Base-by-base conservation (phyloP, 2,888 invertebrate species). In the Mesoligia furuncula region DNA sequence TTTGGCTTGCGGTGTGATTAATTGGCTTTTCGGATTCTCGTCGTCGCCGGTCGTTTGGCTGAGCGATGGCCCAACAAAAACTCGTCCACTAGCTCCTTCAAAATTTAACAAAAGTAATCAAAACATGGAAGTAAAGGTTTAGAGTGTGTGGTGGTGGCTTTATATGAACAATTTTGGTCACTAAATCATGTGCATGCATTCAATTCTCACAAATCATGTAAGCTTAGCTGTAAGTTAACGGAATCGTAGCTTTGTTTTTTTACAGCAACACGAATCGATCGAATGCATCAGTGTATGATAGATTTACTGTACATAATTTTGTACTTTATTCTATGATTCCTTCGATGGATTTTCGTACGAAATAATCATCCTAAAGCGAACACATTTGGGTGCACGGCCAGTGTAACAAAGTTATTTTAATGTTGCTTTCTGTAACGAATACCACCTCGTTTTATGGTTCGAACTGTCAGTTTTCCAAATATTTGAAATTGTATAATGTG, bases 81-180 rank as follows among this genome's bases (percentile, higher is more conserved):
- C 87, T 92, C 92, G 93, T 93, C 91, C 90, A 91, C 91, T 91
- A 90, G 87, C 89, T 92, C 88, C 85, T 94, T 95, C 96, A 94
- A 96, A 96, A 96, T 96, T 96, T 96, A 96, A 96, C 95, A 92
- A 93, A 90, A 81, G 83, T 90, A 93, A 93, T 93, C 80, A 92
- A 91, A 93, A 93, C 90, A 94, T 93, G 96, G 96, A 96, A 96
- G 96, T 95, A 89, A 94, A 94, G 96, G 96, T 96, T 95, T 95
- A 96, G 96, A 96, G 96, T 96, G 96, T 96, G 96, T 96, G 96
- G 96, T 96, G 96, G 96, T 96, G 96, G 96, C 96, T 96, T 95
- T 93, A 94, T 92, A 93, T 91, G 93, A 94, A 90, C 90, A 92
- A 89, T 90, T 92, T 91, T 91, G 92, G 90, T 95, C 95, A 95